phyloP scores from a whole-genome alignment of 2,113 vertebrate genomes.

The Sinocyclocheilus anophthalmus region DNA sequence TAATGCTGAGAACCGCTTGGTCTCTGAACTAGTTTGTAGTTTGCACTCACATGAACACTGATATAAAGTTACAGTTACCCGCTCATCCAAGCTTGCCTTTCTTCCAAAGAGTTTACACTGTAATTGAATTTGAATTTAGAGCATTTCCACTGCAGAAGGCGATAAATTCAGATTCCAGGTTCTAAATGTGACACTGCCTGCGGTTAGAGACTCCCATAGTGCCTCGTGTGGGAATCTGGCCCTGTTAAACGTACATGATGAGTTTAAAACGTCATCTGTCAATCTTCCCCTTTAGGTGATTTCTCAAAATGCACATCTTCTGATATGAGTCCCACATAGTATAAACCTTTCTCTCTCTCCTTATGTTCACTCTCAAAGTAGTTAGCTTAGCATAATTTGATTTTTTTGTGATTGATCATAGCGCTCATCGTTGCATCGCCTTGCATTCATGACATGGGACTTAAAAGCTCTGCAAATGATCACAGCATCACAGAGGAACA shows the following conservation, averaged over 20 bases:
- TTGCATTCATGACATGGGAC: constrained; percentile 49
- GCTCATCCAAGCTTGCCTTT: not conserved
- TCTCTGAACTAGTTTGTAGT: constrained; percentile 32
- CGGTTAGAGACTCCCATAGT: constrained; percentile 19
- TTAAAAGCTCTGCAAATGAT: constrained; percentile 35
- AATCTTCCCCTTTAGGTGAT: constrained; percentile 40
- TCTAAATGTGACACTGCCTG: constrained; percentile 47
- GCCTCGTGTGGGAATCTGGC: constrained; percentile 17
- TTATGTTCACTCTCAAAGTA: constrained; percentile 45
- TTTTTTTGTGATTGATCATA: constrained; percentile 56
- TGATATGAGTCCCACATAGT: constrained; percentile 46
- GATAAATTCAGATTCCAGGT: constrained; percentile 46
- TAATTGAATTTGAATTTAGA: constrained; percentile 36
- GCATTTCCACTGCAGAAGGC: constrained; percentile 20
- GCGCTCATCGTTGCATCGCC: constrained; percentile 55
- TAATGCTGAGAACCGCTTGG: not conserved
- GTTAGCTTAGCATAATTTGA: constrained; percentile 60
- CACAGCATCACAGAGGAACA: constrained; percentile 6
- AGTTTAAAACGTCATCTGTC: constrained; percentile 49
- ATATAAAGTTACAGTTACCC: constrained; percentile 32
- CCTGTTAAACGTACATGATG: constrained; percentile 24
- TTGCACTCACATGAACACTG: constrained; percentile 24
- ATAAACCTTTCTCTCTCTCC: constrained; percentile 41
- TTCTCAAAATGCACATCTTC: constrained; percentile 35
- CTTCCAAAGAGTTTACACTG: constrained; percentile 24